These are phyloP conservation scores for Clupea harengus DNA, from an alignment of 2,113 vertebrate genomes.

Conservation along the genomic window DNA sequence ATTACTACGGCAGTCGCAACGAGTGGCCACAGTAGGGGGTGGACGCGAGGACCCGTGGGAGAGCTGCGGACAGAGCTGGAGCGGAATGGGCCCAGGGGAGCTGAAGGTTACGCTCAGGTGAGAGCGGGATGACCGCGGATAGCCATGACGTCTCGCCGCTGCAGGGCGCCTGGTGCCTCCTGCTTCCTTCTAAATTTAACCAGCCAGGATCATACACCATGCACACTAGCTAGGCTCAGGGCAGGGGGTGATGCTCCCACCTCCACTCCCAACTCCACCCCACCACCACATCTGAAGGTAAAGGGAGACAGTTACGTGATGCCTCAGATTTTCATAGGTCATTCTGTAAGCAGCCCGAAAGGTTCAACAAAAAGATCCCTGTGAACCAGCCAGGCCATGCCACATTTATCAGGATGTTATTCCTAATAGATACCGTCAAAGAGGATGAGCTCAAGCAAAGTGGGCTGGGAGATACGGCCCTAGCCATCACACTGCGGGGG, in stretches of 20 bases:
- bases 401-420: not conserved
- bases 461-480: not conserved
- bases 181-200: conserved; percentile 20
- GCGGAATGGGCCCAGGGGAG: not conserved
- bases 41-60: not conserved
- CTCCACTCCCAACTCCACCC: not conserved
- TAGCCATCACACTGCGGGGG: not conserved
- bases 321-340: not conserved
- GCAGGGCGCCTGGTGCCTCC: not conserved
- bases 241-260: not conserved
- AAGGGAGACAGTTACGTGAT: not conserved
- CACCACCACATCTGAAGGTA: not conserved
- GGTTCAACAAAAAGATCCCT: no score
- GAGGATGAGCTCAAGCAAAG: not conserved
- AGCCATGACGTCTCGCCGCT: conserved; percentile 17
- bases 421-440: not conserved
- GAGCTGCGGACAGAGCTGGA: conserved; percentile 1
- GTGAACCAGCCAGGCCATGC: no score
- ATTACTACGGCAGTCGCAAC: not conserved
- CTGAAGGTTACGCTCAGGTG: conserved; percentile 33
- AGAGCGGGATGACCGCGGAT: conserved; percentile 17
- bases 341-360: no score
- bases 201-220: not conserved
- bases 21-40: not conserved
- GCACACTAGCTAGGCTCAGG: not conserved